A percentile compares a stretch with the other conserved stretches of the same genome.
Conservation (phyloP, 2,797 vertebrate species). For the Melanotaenia pygmaea region DNA sequence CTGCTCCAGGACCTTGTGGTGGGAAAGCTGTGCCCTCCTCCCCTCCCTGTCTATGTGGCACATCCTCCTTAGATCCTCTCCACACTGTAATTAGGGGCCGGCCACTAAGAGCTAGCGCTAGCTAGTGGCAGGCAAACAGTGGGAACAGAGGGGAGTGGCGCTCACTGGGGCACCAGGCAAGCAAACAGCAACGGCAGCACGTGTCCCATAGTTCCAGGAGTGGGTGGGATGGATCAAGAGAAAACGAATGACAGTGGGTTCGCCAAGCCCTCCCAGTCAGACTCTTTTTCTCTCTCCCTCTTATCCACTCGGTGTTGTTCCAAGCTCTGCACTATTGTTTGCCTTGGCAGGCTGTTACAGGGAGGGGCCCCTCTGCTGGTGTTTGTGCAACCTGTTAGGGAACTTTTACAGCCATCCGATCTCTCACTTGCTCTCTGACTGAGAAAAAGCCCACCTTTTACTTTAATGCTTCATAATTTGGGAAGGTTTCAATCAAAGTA, state of each 20-base stretch:
- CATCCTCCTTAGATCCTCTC: conserved; percentile 86
- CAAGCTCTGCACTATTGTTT: conserved; percentile 86
- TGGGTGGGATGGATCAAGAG: conserved; percentile 73
- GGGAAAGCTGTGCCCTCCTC: conserved; percentile 83
- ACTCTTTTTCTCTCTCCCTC: conserved; percentile 59
- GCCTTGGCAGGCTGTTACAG: conserved; percentile 84
- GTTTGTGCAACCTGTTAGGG: conserved; percentile 85
- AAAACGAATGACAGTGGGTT: conserved; percentile 63
- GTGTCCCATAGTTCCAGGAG: conserved; percentile 72
- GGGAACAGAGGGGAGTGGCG: conserved; percentile 74
- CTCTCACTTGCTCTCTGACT: conserved; percentile 55
- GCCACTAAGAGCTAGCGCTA: conserved; percentile 73
- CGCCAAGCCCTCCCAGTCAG: conserved; percentile 60
- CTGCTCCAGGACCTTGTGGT: conserved; percentile 81
- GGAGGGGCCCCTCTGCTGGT: conserved; percentile 82
- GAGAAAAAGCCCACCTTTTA: conserved; percentile 64
- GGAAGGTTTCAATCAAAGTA: neutral
- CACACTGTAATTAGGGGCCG: conserved; percentile 84
- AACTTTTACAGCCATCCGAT: conserved; percentile 82
- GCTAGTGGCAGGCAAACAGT: conserved; percentile 75
- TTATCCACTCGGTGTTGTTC: conserved; percentile 83
- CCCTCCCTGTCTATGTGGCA: conserved; percentile 86
- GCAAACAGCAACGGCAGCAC: conserved; percentile 76
- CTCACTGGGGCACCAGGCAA: conserved; percentile 61
- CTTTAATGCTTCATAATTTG: neutral